Evolutionary conservation across 92 coral and sea anemone species (phyloP).

Genomic region (Virgularia gustaviana): DNA sequence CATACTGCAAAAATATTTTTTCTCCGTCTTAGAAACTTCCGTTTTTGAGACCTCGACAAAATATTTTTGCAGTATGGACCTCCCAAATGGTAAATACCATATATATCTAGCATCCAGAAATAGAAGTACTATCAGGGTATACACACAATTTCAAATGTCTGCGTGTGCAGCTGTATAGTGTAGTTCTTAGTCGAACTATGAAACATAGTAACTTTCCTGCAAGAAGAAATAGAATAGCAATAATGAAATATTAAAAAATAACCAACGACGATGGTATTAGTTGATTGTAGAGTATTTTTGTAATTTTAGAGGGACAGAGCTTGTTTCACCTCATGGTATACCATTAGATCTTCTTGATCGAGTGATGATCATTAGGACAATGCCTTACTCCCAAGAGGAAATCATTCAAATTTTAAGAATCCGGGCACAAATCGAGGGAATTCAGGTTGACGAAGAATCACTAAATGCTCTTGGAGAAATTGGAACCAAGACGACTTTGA

Average conservation of each 20-base stretch:
- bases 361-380: constrained; percentile 87
- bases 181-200: neutral
- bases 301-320: constrained; percentile 77
- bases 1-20: too few relatives aligned
- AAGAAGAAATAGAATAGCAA: neutral
- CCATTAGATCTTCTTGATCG: constrained; percentile 98
- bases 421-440: constrained; percentile 94
- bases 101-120: too few relatives aligned
- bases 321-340: constrained; percentile 91
- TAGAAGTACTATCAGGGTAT: too few relatives aligned
- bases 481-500: constrained; percentile 91
- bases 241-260: neutral
- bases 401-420: constrained; percentile 88
- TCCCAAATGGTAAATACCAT: too few relatives aligned
- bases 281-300: neutral
- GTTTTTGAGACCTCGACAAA: too few relatives aligned
- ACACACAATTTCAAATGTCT: too few relatives aligned
- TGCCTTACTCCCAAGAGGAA: constrained; percentile 94
- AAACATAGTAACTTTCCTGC: neutral
- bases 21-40: too few relatives aligned
- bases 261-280: neutral
- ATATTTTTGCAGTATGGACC: too few relatives aligned
- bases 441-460: constrained; percentile 89
- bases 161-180: neutral
- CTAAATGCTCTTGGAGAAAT: constrained; percentile 77